Evolutionary conservation across 37 sponge, comb jelly and placozoan species (phyloP), one percentile per base, ranked within the genome.

Genomic region (Dysidea cf. avara): DNA sequence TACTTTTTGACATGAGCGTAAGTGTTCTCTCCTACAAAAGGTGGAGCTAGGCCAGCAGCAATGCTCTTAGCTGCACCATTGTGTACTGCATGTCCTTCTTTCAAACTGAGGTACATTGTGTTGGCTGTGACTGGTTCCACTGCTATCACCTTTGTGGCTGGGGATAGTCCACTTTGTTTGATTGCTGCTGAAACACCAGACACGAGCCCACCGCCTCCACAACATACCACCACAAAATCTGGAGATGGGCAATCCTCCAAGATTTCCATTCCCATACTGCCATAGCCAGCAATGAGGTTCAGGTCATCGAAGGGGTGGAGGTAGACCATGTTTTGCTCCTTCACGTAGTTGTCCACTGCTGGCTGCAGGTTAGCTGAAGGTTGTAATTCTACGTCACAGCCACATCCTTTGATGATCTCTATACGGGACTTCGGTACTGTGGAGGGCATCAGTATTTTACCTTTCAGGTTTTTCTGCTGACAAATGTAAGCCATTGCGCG

Each of bases 151-250:
- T 38, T 38, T 35, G 74, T 64, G 2, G 28, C 17, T 13, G 39
- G 16, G 6, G 21, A 35, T 22, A 36, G 39, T n/a, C 78, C 83
- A 5, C 75, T 66, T 40, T 58, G 74, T 54, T 72, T 79, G 14
- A 79, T 37, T 2, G 80, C 76, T 11, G 88, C 83, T 20, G 88
- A 64, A 3, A 87, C 60, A 29, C 88, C 88, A 5, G 83, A 49
- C 69, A 87, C 59, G 28, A 87, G 64, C 14, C 88, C 88, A 18
- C 88, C 88, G 1, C 88, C 88, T 13, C 88, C 88, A 60, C 82
- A 81, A 25, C 88, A 87, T 18, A 81, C 88, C 20, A 87, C 48
- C 7, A 87, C 77, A 1, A 87, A 50, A 39, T 87, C 88, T 9
- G 76, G 55, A 3, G 66, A 69, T 2, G 64, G 51, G 16, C 53